Conservation (phyloP, 2,888 invertebrate species). For the Leptopilina syphax region DNA sequence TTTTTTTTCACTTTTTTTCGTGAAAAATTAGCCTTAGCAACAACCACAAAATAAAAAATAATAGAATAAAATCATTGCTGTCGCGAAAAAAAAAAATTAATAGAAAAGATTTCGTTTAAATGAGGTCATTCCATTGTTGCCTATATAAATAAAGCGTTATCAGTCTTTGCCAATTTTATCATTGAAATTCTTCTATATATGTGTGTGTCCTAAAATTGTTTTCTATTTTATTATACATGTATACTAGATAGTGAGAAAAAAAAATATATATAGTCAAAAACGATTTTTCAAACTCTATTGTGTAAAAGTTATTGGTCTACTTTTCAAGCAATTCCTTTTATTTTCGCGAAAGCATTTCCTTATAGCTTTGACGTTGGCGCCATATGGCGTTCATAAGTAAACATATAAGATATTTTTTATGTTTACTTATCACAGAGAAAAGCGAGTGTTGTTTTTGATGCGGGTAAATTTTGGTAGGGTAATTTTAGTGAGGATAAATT, state of each 20-base stretch:
- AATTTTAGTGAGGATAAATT: too few species aligned
- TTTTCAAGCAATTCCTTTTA: not conserved
- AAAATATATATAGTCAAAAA: too few species aligned
- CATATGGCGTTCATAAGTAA: too few species aligned
- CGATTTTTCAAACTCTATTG: not conserved
- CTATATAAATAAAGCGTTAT: not conserved
- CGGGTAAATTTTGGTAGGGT: too few species aligned
- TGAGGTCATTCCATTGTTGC: not conserved
- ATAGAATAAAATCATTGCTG: not conserved
- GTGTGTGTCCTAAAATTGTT: not conserved
- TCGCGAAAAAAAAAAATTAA: not conserved
- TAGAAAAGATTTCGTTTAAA: not conserved
- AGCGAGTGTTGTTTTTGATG: too few species aligned
- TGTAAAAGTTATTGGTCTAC: not conserved
- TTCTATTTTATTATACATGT: not conserved
- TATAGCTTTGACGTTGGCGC: too few species aligned
- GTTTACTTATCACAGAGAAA: too few species aligned
- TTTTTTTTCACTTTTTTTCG: constrained; percentile 2
- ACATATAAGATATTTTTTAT: too few species aligned
- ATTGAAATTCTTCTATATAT: too few species aligned
- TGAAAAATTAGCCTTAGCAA: constrained; percentile 18
- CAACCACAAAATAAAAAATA: constrained; percentile 1
- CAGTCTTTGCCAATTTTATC: not conserved
- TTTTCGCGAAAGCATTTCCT: too few species aligned
- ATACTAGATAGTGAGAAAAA: too few species aligned